Percentiles rank a stretch among this genome's conserved stretches.
Evolutionary conservation across 2,113 vertebrate genomes (phyloP).

Genomic region (Vulpes lagopus): DNA sequence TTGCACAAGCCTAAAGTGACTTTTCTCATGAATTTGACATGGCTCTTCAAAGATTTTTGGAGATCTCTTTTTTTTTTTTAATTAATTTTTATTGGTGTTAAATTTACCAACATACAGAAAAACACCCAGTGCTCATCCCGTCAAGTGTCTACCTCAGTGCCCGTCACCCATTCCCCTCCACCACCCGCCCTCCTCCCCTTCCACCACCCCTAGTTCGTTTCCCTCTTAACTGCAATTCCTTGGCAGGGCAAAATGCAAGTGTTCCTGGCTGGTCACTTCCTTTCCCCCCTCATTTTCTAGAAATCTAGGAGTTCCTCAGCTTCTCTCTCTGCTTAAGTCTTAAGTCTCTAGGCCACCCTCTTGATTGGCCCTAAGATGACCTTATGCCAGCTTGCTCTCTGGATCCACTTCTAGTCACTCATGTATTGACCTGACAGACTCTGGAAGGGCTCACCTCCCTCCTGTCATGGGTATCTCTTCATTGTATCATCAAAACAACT

Average conservation of each 20-base stretch:
- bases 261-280: neutral
- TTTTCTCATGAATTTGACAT: neutral
- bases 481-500: neutral
- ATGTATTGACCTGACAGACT: neutral
- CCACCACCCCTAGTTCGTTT: too few species aligned
- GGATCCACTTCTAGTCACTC: neutral
- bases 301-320: neutral
- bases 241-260: neutral
- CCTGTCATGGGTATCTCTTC: neutral
- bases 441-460: neutral
- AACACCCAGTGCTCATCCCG: too few species aligned
- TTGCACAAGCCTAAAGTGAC: neutral
- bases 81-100: too few species aligned
- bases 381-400: neutral
- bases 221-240: neutral
- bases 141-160: too few species aligned
- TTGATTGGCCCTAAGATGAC: neutral
- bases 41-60: neutral
- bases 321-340: neutral
- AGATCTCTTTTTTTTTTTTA: neutral
- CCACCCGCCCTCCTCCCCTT: too few species aligned
- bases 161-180: too few species aligned
- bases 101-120: too few species aligned
- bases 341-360: neutral
- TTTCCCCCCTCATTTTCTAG: neutral